Conservation (phyloP, 1,140 invertebrate species). For the Delia radicum region DNA sequence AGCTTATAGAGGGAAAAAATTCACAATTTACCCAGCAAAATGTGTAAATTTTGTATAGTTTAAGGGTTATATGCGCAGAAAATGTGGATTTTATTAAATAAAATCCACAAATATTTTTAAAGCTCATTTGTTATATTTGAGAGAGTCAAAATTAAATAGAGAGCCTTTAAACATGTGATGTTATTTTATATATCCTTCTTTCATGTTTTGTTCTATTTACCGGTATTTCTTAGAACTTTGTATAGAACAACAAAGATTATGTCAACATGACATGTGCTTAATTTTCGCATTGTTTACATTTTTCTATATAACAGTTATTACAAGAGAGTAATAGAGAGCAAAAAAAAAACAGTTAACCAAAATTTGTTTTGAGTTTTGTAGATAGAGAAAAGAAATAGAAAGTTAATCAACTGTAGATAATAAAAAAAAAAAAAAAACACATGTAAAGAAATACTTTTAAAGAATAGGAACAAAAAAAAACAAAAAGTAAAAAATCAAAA, state of each 20-base stretch:
- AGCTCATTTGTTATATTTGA: no score
- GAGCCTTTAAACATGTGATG: not conserved
- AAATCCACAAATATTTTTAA: not conserved
- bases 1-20: not conserved
- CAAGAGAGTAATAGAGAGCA: not conserved
- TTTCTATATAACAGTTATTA: not conserved
- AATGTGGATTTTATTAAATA: not conserved
- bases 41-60: not conserved
- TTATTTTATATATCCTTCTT: not conserved
- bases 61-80: not conserved
- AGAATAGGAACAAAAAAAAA: no score
- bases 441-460: not conserved
- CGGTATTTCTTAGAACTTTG: not conserved
- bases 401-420: not conserved
- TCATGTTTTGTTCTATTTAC: not conserved
- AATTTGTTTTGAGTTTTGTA: no score
- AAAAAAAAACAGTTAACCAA: no score
- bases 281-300: not conserved
- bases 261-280: not conserved
- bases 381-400: not conserved
- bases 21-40: not conserved
- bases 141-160: not conserved
- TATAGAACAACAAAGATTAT: not conserved
- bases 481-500: no score
- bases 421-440: not conserved